Percentiles rank a stretch among this genome's conserved stretches.
Conservation (phyloP, 2,797 vertebrate species). For the Peromyscus nudipes region DNA sequence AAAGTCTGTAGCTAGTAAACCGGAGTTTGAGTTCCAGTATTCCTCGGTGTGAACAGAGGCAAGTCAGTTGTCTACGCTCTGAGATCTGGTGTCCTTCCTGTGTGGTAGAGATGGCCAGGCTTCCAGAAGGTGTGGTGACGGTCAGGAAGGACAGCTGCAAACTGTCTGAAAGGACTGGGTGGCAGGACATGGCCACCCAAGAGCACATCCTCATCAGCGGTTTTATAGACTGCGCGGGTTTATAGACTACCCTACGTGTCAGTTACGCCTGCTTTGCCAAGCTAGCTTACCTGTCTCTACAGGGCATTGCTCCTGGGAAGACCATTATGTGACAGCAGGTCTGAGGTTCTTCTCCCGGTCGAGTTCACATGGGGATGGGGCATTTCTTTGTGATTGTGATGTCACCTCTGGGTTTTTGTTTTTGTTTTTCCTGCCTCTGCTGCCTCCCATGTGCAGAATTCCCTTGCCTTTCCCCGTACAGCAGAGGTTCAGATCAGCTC, state of each 20-base stretch:
- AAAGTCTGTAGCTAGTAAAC: conserved; percentile 51
- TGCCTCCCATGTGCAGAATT: neutral
- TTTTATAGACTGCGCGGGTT: conserved; percentile 2
- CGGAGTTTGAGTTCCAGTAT: conserved; percentile 7
- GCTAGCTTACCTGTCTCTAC: neutral
- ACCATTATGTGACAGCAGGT: neutral
- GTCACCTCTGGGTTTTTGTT: neutral
- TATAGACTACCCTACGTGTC: neutral
- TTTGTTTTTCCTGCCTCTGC: neutral
- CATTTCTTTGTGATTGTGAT: neutral
- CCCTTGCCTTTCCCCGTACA: neutral
- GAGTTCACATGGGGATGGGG: neutral
- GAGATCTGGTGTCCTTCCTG: neutral
- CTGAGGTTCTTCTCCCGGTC: neutral
- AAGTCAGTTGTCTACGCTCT: conserved; percentile 13
- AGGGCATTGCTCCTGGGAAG: neutral
- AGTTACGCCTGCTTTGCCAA: neutral
- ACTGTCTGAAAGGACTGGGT: neutral
- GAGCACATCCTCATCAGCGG: neutral
- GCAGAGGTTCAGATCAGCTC: conserved; percentile 16
- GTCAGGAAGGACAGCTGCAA: neutral
- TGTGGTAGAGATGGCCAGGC: neutral
- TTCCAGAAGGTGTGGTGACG: neutral
- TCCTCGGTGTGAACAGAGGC: neutral
- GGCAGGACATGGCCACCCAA: neutral